phyloP scores from a whole-genome alignment of 2,113 vertebrate genomes.

The Nothoprocta perdicaria region DNA sequence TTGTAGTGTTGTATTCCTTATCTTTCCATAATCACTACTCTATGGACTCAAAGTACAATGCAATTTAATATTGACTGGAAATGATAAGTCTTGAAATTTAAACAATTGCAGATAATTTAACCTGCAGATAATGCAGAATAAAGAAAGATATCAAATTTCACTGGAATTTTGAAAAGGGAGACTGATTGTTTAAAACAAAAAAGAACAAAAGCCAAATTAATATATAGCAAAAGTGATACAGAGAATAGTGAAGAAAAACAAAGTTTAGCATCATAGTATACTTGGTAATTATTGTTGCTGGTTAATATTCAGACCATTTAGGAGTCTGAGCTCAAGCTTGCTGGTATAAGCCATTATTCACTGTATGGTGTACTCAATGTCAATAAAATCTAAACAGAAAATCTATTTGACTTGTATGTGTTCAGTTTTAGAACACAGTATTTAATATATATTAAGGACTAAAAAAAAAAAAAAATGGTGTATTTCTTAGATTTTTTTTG shows the following conservation, averaged over 20 bases:
- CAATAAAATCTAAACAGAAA: neutral
- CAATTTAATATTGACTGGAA: neutral
- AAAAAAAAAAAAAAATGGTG: neutral
- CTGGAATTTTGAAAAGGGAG: neutral
- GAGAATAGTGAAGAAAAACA: neutral
- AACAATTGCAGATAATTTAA: neutral
- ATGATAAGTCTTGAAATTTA: neutral
- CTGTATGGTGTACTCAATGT: neutral
- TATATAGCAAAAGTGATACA: neutral
- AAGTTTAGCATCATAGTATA: neutral
- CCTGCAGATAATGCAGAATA: neutral
- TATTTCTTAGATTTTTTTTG: neutral
- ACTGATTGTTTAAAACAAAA: neutral
- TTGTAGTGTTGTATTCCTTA: neutral
- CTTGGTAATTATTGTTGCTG: neutral
- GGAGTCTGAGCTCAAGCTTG: neutral
- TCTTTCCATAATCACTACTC: neutral
- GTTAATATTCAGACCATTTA: neutral
- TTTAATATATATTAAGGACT: neutral
- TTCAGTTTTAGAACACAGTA: neutral
- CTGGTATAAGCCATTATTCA: neutral
- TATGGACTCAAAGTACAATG: neutral
- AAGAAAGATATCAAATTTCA: neutral
- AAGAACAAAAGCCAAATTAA: neutral
- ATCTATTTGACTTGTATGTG: accelerated